Base-by-base conservation (phyloP, 2,888 invertebrate species). In the Drosophila pullipes region DNA sequence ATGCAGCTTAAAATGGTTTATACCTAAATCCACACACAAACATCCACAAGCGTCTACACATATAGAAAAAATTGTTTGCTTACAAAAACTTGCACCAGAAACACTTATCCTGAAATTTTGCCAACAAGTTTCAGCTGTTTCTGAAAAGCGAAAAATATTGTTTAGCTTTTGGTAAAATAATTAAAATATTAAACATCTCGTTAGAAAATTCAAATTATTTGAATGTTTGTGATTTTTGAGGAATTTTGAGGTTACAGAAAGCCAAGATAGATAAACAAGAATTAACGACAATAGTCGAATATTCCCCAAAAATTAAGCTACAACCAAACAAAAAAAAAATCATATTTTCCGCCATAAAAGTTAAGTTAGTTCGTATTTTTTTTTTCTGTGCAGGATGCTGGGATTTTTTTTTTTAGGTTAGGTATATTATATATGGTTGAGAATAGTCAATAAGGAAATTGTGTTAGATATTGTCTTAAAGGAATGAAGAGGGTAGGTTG, bases 1-100 rank as follows among this genome's bases (percentile, higher is more conserved):
- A 73, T 49, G 66, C 47, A 76, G 74, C 74, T 76, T 65, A 49
- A 66, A 80, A 80, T 80, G 74, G 74, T 80, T 80, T 76, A 69
- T 64, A 68, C 54, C 69, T 54, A 75, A 44, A 58, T 39, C 64
- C n/a, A 66, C 31, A 41, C n/a, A 64, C 6, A 64, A 41, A 57
- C 44, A 59, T 18, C 2, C 37, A 4, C 31, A 13, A 18, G 13
- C 18, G 35, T 2, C 22, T 31, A 67, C 68, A 69, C 68, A 53
- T 28, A 25, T 18, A 33, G 18, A 67, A 53, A 47, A 60, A 57
- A 30, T n/a, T 30, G 9, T 16, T 22, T 9, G 10, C 25, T 18
- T 18, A 9, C 16, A 25, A 25, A 9, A 47, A 4, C 47, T 50
- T 5, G 50, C 10, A 25, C 10, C 28, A 3, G 18, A 10, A 50